phyloP scores from a whole-genome alignment of 2,797 vertebrate species.

The Podarcis siculus region DNA sequence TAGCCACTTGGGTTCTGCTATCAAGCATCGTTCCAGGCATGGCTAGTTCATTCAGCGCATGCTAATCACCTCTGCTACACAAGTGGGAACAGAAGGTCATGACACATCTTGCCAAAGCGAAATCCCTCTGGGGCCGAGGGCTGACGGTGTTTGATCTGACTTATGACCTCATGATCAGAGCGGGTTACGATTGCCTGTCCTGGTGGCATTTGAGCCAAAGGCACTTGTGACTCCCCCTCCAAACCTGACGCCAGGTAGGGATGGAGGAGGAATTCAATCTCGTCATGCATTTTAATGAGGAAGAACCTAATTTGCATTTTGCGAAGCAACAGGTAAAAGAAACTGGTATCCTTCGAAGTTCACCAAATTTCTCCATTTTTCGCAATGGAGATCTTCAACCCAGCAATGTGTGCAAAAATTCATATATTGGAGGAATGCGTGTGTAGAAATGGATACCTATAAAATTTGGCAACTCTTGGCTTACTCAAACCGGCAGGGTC shows the following conservation, averaged over 20 bases:
- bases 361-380: too few species aligned
- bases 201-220: not conserved
- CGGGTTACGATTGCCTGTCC: not conserved
- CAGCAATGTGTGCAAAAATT: too few species aligned
- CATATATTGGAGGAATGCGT: too few species aligned
- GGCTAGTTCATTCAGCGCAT: not conserved
- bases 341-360: too few species aligned
- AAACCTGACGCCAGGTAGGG: not conserved
- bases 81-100: constrained; percentile 25
- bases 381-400: too few species aligned
- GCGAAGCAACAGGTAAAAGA: too few species aligned
- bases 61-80: constrained; percentile 1
- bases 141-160: constrained; percentile 22
- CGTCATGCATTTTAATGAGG: too few species aligned
- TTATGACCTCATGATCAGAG: not conserved
- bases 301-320: too few species aligned
- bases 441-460: too few species aligned
- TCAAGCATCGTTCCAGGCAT: constrained; percentile 16
- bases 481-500: too few species aligned
- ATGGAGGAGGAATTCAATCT: too few species aligned
- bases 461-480: too few species aligned
- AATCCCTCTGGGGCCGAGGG: not conserved
- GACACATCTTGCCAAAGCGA: not conserved
- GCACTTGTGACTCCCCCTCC: not conserved
- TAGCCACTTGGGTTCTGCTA: constrained; percentile 31